phyloP scores from a whole-genome alignment of 2,888 invertebrate genomes.

The Tortricodes alternella region DNA sequence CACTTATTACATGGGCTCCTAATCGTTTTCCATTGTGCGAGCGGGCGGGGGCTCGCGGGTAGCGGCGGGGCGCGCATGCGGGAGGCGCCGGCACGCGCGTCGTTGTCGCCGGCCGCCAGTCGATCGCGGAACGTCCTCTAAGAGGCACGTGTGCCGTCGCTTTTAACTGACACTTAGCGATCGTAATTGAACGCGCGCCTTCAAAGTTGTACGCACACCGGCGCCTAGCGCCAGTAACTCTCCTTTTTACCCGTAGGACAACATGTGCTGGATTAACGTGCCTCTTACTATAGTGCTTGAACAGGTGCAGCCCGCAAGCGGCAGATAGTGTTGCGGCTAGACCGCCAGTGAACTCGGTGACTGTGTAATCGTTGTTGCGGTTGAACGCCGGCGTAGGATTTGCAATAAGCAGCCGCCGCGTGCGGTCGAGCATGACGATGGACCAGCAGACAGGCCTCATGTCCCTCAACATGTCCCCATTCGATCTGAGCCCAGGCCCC shows the following conservation, averaged over 20 bases:
- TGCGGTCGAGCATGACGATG: conserved; percentile 85
- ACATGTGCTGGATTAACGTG: conserved; percentile 80
- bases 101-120: conserved; percentile 77
- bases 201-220: conserved; percentile 52
- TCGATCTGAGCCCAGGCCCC: conserved; percentile 87
- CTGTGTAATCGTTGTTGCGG: conserved; percentile 81
- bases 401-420: conserved; percentile 69
- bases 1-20: conserved; percentile 92
- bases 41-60: conserved; percentile 80
- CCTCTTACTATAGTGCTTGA: conserved; percentile 72
- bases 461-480: conserved; percentile 94
- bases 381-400: conserved; percentile 77
- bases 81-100: conserved; percentile 80
- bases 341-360: conserved; percentile 81
- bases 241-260: conserved; percentile 54
- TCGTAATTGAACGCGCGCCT: conserved; percentile 71
- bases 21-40: conserved; percentile 88
- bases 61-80: conserved; percentile 78
- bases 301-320: conserved; percentile 79
- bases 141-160: conserved; percentile 67
- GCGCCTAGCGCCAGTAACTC: conserved; percentile 46
- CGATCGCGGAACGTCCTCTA: conserved; percentile 73
- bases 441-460: conserved; percentile 93
- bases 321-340: conserved; percentile 80
- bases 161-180: conserved; percentile 57